A percentile compares a stretch with the other conserved stretches of the same genome.
Conservation (phyloP, 2,888 invertebrate species). For the Dryocosmus kuriphilus region DNA sequence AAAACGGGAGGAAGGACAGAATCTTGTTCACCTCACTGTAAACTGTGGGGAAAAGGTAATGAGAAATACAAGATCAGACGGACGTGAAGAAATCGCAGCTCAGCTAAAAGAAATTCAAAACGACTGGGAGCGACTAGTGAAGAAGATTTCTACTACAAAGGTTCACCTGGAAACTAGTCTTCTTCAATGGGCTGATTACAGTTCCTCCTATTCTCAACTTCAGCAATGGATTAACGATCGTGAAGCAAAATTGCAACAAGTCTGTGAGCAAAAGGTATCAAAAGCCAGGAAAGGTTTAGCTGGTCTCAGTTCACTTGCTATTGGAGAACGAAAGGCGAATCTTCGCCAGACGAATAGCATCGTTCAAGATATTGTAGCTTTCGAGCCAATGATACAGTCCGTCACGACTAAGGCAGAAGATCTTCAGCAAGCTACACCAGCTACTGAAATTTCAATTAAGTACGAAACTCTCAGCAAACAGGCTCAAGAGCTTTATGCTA, state of each 20-base stretch:
- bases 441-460: conserved; percentile 93
- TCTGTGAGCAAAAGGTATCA: conserved; percentile 89
- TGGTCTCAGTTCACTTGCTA: conserved; percentile 87
- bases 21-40: conserved; percentile 90
- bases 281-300: conserved; percentile 89
- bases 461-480: conserved; percentile 94
- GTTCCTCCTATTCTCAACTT: conserved; percentile 93
- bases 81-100: conserved; percentile 90
- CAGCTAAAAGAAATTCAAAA: conserved; percentile 93
- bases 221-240: conserved; percentile 97
- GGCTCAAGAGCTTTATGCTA: conserved; percentile 92
- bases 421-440: conserved; percentile 93
- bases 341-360: conserved; percentile 95
- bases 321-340: conserved; percentile 93
- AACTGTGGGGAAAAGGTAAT: conserved; percentile 91
- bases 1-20: conserved; percentile 92
- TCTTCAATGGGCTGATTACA: conserved; percentile 97
- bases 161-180: conserved; percentile 93
- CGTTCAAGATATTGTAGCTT: conserved; percentile 97
- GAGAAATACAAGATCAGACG: conserved; percentile 84
- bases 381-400: conserved; percentile 98
- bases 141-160: conserved; percentile 94
- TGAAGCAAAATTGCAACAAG: conserved; percentile 94
- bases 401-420: conserved; percentile 96
- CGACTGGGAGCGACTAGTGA: conserved; percentile 94